Conservation (phyloP, 2,113 vertebrate species). For the Phrynosoma blainvillii region DNA sequence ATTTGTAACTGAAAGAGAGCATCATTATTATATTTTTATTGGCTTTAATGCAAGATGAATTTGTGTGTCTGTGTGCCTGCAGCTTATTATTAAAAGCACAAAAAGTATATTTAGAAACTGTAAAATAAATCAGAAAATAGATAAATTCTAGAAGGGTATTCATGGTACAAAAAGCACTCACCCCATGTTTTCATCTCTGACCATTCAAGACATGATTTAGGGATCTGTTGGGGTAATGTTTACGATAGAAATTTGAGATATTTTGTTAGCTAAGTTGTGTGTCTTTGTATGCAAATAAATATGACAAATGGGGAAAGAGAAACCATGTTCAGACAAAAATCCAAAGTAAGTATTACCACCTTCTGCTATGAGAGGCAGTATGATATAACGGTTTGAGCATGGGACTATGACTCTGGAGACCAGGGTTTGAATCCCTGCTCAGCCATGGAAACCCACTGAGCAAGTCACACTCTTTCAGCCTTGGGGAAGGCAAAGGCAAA, state of each 20-base stretch:
- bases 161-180: background rate
- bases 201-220: background rate
- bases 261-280: background rate
- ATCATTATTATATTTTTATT: constrained; percentile 38
- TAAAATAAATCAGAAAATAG: background rate
- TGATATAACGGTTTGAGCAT: too few species aligned
- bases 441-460: too few species aligned
- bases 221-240: background rate
- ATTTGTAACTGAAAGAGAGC: constrained; percentile 47
- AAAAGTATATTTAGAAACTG: constrained; percentile 1
- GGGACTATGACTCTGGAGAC: too few species aligned
- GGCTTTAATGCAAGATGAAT: constrained; percentile 4
- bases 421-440: too few species aligned
- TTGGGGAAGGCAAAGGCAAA: too few species aligned
- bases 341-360: background rate
- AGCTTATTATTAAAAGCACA: background rate
- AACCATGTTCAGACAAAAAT: background rate
- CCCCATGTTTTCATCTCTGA: background rate
- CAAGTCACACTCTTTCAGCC: too few species aligned
- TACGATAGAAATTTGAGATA: background rate
- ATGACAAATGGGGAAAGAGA: background rate
- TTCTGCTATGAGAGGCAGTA: background rate
- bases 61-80: background rate
- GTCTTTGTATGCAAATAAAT: background rate
- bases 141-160: background rate